These are phyloP conservation scores for Turdus rufiventris DNA, from an alignment of 2,113 vertebrate species.

Conservation along the genomic window DNA sequence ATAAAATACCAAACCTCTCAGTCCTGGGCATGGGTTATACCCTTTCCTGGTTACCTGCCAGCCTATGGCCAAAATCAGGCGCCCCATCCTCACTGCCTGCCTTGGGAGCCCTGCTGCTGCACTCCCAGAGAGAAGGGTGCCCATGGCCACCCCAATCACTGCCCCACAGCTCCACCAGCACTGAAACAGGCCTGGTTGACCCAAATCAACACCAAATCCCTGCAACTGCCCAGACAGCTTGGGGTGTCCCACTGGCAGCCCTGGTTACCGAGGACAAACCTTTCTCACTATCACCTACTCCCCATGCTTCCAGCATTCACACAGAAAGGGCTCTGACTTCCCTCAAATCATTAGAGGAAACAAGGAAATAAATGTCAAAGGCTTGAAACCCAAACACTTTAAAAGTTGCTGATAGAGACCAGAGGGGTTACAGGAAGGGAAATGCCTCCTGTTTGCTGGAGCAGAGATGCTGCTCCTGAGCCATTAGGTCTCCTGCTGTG, in stretches of 20 bases:
- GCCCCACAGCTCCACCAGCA: not conserved
- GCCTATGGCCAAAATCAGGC: not conserved
- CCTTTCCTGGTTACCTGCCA: not conserved
- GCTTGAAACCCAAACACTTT: not conserved
- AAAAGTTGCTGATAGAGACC: not conserved
- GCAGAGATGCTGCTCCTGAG: not conserved
- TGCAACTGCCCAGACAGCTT: rapidly evolving
- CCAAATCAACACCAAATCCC: not conserved
- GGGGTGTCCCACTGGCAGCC: not conserved
- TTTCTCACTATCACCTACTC: not conserved
- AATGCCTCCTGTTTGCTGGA: not conserved
- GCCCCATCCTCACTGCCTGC: not conserved
- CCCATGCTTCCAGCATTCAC: not conserved
- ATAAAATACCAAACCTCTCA: not conserved
- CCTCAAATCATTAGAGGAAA: not conserved
- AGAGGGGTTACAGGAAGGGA: not conserved
- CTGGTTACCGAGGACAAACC: not conserved
- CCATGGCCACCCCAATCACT: not conserved
- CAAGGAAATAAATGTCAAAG: not conserved
- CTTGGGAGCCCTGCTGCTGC: not conserved
- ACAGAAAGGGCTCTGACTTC: not conserved
- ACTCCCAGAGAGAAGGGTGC: not conserved
- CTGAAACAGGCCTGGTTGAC: not conserved
- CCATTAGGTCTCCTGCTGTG: not conserved
- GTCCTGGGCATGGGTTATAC: not conserved